These are phyloP conservation scores for Orthosia incerta DNA, from an alignment of 2,888 invertebrate species.

Conservation along the genomic window DNA sequence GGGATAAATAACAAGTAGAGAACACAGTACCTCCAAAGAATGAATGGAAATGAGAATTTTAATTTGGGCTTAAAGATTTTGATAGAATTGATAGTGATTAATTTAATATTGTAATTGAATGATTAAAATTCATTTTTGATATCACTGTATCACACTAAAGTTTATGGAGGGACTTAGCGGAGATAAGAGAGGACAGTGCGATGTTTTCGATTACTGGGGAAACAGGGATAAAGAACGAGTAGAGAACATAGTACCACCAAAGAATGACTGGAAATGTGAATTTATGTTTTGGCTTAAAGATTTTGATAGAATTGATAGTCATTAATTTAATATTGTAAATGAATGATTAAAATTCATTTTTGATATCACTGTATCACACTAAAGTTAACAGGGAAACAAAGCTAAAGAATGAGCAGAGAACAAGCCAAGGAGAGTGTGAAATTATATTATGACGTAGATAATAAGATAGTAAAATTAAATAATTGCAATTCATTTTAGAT, in stretches of 20 bases:
- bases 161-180: too few species aligned
- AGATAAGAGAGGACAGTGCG: background rate
- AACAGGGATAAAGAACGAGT: background rate
- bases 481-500: background rate
- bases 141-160: conserved; percentile 38
- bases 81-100: background rate
- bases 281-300: background rate
- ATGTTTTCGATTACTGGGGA: background rate
- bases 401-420: conserved; percentile 10
- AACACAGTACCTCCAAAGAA: background rate
- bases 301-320: background rate
- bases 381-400: conserved; percentile 20
- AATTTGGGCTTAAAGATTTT: background rate
- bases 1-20: background rate
- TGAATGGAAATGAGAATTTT: background rate
- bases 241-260: background rate
- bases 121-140: conserved; percentile 17
- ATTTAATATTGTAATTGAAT: background rate
- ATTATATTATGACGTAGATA: conserved; percentile 12
- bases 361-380: conserved; percentile 46
- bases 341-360: background rate
- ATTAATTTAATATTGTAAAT: background rate
- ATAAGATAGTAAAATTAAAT: background rate
- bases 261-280: background rate
- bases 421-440: background rate